Evolutionary conservation across 2,797 vertebrate genomes (phyloP).

Genomic region (Buceros bicornis): DNA sequence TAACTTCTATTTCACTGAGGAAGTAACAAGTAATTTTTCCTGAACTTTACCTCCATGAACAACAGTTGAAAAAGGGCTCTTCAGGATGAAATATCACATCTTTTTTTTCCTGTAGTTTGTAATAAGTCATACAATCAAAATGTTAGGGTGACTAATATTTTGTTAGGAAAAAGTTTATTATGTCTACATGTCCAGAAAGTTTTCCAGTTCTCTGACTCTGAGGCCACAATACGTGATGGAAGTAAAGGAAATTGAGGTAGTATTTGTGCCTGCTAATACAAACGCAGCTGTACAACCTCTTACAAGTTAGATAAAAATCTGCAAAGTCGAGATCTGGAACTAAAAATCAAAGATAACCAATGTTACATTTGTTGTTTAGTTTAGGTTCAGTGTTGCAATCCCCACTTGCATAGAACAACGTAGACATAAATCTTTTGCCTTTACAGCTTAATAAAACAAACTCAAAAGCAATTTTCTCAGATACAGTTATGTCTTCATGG

Average conservation of each 20-base stretch:
- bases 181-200: not conserved
- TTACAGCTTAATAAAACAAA: not conserved
- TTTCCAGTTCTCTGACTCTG: not conserved
- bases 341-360: not conserved
- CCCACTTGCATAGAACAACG: not conserved
- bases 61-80: not conserved
- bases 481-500: not conserved
- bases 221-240: not conserved
- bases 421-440: not conserved
- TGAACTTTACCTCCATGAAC: constrained; percentile 21
- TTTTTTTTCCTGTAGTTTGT: not conserved
- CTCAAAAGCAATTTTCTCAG: not conserved
- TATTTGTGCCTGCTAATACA: constrained; percentile 1
- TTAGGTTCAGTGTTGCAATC: not conserved
- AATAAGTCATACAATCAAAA: not conserved
- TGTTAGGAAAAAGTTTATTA: not conserved
- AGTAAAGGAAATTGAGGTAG: not conserved
- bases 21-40: constrained; percentile 3
- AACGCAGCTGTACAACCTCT: constrained; percentile 4
- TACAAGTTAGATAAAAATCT: not conserved
- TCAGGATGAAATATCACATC: constrained; percentile 7
- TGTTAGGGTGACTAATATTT: not conserved
- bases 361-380: not conserved
- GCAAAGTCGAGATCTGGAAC: not conserved
- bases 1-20: not conserved